These are phyloP conservation scores for Micronycteris hirsuta DNA, from an alignment of 2,113 vertebrate species.

Conservation along the genomic window DNA sequence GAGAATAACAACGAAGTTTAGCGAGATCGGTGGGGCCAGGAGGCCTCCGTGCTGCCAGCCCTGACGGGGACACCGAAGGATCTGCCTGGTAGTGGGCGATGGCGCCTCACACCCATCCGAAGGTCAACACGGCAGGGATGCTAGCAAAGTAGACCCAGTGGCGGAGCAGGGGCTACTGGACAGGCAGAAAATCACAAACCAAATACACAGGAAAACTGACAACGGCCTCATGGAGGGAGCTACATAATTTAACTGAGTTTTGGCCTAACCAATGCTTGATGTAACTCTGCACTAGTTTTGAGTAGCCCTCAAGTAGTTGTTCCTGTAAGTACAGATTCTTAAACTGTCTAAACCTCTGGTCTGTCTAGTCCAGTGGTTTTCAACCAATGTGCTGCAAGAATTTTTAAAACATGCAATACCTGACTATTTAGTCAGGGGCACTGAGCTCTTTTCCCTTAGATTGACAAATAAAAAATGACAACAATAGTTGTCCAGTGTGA, in stretches of 20 bases:
- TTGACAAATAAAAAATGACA: background rate
- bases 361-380: background rate
- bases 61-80: background rate
- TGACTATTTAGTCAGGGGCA: background rate
- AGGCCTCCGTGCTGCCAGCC: background rate
- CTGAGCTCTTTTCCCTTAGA: background rate
- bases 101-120: rapidly evolving
- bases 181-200: background rate
- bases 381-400: background rate
- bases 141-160: background rate
- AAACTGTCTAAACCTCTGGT: background rate
- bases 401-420: background rate
- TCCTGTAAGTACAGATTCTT: background rate
- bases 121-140: background rate
- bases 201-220: background rate
- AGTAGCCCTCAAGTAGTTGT: background rate
- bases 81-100: rapidly evolving
- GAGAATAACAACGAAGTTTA: background rate
- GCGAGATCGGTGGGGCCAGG: background rate
- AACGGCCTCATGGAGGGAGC: background rate
- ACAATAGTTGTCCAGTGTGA: background rate
- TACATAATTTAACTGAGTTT: background rate
- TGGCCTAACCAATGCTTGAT: background rate
- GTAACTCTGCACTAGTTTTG: background rate
- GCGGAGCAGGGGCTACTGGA: rapidly evolving